Conservation (phyloP, 2,113 vertebrate genomes). For the Xyliphius kryptos region DNA sequence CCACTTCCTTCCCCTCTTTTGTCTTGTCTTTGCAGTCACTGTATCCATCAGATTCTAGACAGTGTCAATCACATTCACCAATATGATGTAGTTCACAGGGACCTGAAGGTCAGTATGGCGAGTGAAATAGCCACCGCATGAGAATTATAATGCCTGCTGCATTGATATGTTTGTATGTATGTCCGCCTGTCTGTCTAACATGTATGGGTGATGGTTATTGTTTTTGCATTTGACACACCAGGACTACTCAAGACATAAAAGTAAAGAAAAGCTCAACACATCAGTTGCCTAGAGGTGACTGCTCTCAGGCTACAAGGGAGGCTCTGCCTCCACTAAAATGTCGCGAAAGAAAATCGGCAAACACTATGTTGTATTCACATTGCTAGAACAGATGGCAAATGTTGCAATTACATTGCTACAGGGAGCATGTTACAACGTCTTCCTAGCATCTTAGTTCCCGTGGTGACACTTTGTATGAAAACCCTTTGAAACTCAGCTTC, state of each 20-base stretch:
- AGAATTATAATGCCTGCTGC: constrained; percentile 20
- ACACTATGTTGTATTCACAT: too few relatives aligned
- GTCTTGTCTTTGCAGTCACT: constrained; percentile 77
- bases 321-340: too few relatives aligned
- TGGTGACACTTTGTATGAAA: too few relatives aligned
- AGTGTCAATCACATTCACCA: constrained; percentile 80
- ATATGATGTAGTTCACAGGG: constrained; percentile 82
- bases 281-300: too few relatives aligned
- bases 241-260: constrained; percentile 6
- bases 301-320: too few relatives aligned
- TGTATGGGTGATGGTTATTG: constrained; percentile 16
- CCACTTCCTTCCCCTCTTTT: constrained; percentile 42
- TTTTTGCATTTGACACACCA: constrained; percentile 20
- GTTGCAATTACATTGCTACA: too few relatives aligned
- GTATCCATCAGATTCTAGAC: constrained; percentile 80
- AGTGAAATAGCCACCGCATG: constrained; percentile 49
- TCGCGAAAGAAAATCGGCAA: too few relatives aligned
- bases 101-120: constrained; percentile 78
- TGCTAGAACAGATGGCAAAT: too few relatives aligned
- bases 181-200: constrained; percentile 17
- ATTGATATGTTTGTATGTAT: constrained; percentile 17
- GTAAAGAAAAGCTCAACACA: too few relatives aligned
- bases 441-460: too few relatives aligned
- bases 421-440: too few relatives aligned
- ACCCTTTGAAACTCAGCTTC: too few relatives aligned